Base-by-base conservation (phyloP, 2,888 invertebrate species). In the Nowickia ferox region DNA sequence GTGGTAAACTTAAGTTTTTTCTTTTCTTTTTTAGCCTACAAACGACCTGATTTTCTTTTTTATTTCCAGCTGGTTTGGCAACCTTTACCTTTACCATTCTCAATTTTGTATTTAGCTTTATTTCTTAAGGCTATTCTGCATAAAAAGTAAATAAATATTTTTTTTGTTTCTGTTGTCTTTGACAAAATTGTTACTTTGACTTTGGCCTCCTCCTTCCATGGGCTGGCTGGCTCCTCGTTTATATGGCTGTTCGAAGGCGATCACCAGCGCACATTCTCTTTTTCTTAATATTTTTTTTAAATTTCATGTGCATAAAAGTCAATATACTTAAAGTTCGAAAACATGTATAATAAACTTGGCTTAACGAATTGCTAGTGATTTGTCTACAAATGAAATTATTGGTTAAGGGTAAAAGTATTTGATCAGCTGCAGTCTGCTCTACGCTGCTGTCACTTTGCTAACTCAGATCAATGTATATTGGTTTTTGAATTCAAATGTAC, bases 1-100 rank as follows among this genome's bases (percentile, higher is more conserved):
- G 40, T 17, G 48, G 8, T 40, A 38, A 55, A 53, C 17, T 57
- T 61, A 44, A 46, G 17, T 65, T n/a, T 9, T 51, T 51, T 38
- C 22, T 42, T 44, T 38, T 19, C 8, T 55, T 46, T 10, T 9
- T 53, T 71, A 74, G 76, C 76, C 80, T 44, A 82, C 85, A 69
- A 85, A 75, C 82, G 85, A 74, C 85, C 82, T 82, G 82, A 75
- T 75, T 78, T 77, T 72, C 65, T 57, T 15, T 63, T 15, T 13
- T 40, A 48, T 30, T 38, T 69, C 10, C 48, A 82, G 78, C 82
- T 79, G 13, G 82, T 82, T 85, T 82, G 78, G 78, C 78, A 69
- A 82, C 74, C 78, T 68, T 71, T 71, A 82, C 74, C 78, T 68
- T 71, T 71, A 59, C 15, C 63, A 65, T 61, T 51, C 57, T 68